Percentiles rank a stretch among this genome's conserved stretches.
Conservation (phyloP, 2,113 vertebrate species). For the Petrocephalus zakoni region DNA sequence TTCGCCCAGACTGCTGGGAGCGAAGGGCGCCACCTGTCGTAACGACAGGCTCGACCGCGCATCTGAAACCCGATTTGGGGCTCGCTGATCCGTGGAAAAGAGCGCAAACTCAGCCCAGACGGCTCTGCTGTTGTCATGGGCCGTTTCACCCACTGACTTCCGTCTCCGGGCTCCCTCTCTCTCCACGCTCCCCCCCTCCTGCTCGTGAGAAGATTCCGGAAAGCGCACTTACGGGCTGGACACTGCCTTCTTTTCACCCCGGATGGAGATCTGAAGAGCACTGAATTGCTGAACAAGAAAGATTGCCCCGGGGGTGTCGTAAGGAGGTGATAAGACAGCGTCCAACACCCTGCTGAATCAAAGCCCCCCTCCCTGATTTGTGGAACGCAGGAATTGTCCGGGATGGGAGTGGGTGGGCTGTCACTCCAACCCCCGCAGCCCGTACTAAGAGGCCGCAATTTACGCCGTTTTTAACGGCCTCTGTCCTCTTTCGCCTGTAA, state of each 20-base stretch:
- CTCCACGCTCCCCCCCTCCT: not conserved
- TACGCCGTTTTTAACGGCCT: slow-evolving; percentile 54
- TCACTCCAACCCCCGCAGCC: slow-evolving; percentile 44
- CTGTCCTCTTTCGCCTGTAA: slow-evolving; percentile 56
- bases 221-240: not conserved
- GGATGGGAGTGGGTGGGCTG: slow-evolving; percentile 60
- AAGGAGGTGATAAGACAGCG: slow-evolving; percentile 60
- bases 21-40: not conserved
- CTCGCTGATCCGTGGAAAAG: not conserved
- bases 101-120: not conserved
- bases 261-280: slow-evolving; percentile 12
- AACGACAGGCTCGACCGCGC: not conserved
- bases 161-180: not conserved
- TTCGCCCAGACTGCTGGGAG: not conserved
- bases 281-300: slow-evolving; percentile 41
- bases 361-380: slow-evolving; percentile 50
- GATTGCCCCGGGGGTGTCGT: slow-evolving; percentile 49
- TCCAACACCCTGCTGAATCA: slow-evolving; percentile 55
- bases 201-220: not conserved
- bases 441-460: slow-evolving; percentile 51
- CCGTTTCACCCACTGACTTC: not conserved
- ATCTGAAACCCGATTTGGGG: not conserved
- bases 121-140: not conserved
- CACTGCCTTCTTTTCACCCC: not conserved
- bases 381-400: slow-evolving; percentile 44